Evolutionary conservation across 2,797 vertebrate genomes (phyloP).

Genomic region (Chiloscyllium punctatum): DNA sequence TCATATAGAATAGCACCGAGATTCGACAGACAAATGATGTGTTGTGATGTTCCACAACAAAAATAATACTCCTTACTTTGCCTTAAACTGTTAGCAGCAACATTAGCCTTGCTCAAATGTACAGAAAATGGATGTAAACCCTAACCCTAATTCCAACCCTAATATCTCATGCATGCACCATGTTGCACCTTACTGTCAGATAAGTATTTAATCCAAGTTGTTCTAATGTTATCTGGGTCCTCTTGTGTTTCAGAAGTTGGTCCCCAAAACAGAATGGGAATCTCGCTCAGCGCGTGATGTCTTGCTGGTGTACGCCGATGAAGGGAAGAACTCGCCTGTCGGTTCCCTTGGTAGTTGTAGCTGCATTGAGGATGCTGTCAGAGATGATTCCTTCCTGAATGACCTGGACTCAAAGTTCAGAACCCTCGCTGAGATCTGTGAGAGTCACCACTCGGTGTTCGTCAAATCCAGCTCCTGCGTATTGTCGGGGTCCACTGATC

Average conservation of each 20-base stretch:
- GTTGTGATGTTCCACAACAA: too few relatives aligned
- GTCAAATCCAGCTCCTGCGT: too few relatives aligned
- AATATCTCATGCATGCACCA: neutral
- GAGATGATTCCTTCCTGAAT: neutral
- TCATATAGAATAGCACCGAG: too few relatives aligned
- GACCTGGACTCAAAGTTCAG: neutral
- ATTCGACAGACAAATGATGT: too few relatives aligned
- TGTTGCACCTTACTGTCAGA: neutral
- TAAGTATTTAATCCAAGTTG: neutral
- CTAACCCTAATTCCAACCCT: neutral
- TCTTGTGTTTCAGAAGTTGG: neutral
- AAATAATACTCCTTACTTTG: too few relatives aligned
- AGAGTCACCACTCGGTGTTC: too few relatives aligned
- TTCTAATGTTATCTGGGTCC: neutral
- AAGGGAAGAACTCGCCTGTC: neutral
- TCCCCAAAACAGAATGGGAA: neutral
- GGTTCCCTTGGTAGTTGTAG: neutral
- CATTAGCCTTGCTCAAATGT: neutral
- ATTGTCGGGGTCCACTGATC: fast-evolving
- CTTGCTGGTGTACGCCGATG: neutral
- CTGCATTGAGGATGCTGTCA: neutral
- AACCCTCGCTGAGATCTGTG: neutral
- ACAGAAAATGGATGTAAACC: too few relatives aligned
- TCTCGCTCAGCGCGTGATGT: neutral
- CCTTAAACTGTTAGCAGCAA: neutral